phyloP scores from a whole-genome alignment of 2,113 vertebrate species.

The Columba janthina region DNA sequence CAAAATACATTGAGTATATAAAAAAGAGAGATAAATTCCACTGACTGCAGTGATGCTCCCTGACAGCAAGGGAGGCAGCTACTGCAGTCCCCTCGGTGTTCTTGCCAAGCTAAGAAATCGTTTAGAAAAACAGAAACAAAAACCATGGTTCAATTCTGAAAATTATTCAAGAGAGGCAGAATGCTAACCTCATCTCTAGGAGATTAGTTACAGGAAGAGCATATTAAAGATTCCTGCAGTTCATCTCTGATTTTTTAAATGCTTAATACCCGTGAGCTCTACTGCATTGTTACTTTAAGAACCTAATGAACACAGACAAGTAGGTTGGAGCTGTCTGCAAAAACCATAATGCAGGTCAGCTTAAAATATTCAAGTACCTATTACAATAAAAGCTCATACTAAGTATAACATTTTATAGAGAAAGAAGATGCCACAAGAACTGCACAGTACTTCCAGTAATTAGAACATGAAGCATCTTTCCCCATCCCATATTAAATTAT shows the following conservation, averaged over 20 bases:
- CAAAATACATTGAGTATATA: not conserved
- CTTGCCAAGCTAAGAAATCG: not conserved
- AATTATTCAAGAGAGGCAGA: not conserved
- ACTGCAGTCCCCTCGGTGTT: conserved; percentile 33
- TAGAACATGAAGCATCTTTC: not conserved
- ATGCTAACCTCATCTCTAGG: not conserved
- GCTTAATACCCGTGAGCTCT: not conserved
- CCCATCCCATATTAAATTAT: not conserved
- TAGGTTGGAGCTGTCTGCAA: not conserved
- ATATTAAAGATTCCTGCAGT: not conserved
- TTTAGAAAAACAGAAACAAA: not conserved
- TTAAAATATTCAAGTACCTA: not conserved
- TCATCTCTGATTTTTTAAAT: not conserved
- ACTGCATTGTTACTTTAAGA: not conserved
- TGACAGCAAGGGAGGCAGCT: not conserved
- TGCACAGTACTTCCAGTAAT: not conserved
- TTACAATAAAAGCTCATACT: not conserved
- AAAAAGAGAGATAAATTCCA: not conserved
- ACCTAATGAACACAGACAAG: not conserved
- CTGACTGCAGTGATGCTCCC: conserved; percentile 40
- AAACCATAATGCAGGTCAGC: not conserved
- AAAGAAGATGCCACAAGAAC: not conserved
- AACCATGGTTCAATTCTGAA: not conserved
- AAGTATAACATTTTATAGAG: not conserved
- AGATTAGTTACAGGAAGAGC: not conserved